Evolutionary conservation across 2,888 invertebrate genomes (phyloP), one percentile per base, ranked within the genome.

Genomic region (Volucella bombylans): DNA sequence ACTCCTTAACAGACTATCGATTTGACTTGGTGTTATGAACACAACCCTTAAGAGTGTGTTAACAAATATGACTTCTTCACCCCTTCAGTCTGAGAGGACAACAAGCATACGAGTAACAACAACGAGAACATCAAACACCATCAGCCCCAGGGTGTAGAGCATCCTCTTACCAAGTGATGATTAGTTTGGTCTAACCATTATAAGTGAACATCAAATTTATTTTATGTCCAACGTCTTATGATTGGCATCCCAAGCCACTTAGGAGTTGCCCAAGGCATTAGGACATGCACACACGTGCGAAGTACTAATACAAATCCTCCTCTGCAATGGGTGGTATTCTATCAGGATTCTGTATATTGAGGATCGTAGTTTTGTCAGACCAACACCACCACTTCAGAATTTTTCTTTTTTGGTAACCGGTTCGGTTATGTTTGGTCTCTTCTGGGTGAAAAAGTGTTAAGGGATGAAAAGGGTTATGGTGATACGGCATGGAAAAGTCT

Each of bases 121-220:
- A 18, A 65, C 31, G 57, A 49, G 31, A 50, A 49, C 49, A 50
- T 38, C 52, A 47, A 68, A 68, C 55, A 64, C 41, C 38, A 55
- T 47, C 73, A 61, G 31, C 31, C 23, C 41, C 23, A 61, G 31
- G 54, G 69, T 64, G 59, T 41, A 31, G 47, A 77, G 77, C 8
- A 50, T 67, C 74, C 65, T 50, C 65, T 77, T 67, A 67, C 49
- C 65, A 55, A 71, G 78, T 45, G 74, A 80, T 74, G 79, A 83
- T 83, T 79, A 83, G 83, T 79, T 69, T 78, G 78, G 59, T 59
- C 73, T 43, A 68, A 64, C 64, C 47, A 45, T 54, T 69, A 57
- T 73, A 73, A 78, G 82, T 73, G 73, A 73, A 82, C 68, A 79
- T 83, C 79, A 79, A 80, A 80, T 78, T 82, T 82, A 78, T 82